A percentile compares a stretch with the other conserved stretches of the same genome.
phyloP scores from a whole-genome alignment of 2,888 invertebrate species.

The Ommatoiulus sabulosus region DNA sequence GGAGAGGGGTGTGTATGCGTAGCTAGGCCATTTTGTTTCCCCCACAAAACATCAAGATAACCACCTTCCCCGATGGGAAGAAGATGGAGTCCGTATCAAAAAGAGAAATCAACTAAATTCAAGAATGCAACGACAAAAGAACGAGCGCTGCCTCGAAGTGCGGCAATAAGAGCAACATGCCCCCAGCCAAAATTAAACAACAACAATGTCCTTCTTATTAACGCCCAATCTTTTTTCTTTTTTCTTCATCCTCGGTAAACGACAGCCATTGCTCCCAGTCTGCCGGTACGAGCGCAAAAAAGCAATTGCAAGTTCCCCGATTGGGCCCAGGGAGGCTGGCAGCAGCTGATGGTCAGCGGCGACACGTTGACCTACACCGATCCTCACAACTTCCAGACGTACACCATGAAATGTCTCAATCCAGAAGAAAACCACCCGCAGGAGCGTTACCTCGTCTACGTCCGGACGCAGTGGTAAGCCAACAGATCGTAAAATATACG shows the following conservation, averaged over 20 bases:
- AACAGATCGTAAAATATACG: not conserved
- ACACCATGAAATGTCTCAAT: conserved; percentile 70
- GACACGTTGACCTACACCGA: conserved; percentile 71
- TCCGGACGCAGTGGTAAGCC: conserved; percentile 72
- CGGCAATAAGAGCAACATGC: not conserved
- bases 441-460: conserved; percentile 70
- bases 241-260: not conserved
- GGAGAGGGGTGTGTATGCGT: not conserved
- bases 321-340: conserved; percentile 76
- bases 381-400: conserved; percentile 71
- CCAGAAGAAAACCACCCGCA: conserved; percentile 65
- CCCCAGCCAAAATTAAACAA: not conserved
- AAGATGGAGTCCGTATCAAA: not conserved
- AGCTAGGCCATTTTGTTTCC: not conserved
- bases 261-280: conserved; percentile 57
- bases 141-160: not conserved
- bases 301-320: conserved; percentile 71
- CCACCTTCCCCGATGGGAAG: not conserved
- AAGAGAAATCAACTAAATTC: not conserved
- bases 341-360: conserved; percentile 71
- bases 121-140: not conserved
- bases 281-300: conserved; percentile 58
- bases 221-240: not conserved
- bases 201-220: not conserved
- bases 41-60: not conserved